Evolutionary conservation across 2,113 vertebrate genomes (phyloP), one percentile per base, ranked within the genome.

Genomic region (Pitta sordida): DNA sequence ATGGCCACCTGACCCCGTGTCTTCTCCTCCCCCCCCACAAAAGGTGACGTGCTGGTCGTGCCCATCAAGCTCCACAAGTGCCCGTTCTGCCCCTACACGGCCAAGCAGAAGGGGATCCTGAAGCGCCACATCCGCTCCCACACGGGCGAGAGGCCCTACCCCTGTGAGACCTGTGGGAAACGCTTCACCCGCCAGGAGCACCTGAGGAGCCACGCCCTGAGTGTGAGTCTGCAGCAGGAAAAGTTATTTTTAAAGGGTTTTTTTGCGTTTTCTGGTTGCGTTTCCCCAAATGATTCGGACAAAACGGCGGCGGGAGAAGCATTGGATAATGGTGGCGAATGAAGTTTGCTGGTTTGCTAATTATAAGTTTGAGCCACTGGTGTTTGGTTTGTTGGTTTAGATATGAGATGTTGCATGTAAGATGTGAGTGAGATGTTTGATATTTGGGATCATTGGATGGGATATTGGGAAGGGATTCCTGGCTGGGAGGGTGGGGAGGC

Each of bases 111-210:
- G 83, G 99, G 99, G 8, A 99, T 99, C 83, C 98, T 99, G 27
- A 99, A 99, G 83, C 97, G 99, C 26, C 99, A 99, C 97, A 99
- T 99, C 88, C 99, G 99, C 36, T 99, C 99, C 3, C 99, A 99
- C 97, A 99, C 99, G 0, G 99, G 99, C 2, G 99, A 99, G 97
- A 96, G 99, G 23, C 99, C 99, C 0, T 99, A 99, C 77, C 99
- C 99, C 62, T 99, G 99, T 16, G 99, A 99, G 83, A 98, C 98
- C 27, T 99, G 99, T 24, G 99, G 99, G 60, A 99, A 99, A 67
- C 98, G 99, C 65, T 99, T 99, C 97, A 99, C 99, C 0, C 96
- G 99, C 11, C 99, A 99, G 98, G 99, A 99, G 88, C 99, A 99
- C 96, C 98, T 99, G 10, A 98, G 99, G 37, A 99, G 98, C 62